These are phyloP conservation scores for Anas platyrhynchos DNA, from an alignment of 2,113 vertebrate species.

Conservation along the genomic window DNA sequence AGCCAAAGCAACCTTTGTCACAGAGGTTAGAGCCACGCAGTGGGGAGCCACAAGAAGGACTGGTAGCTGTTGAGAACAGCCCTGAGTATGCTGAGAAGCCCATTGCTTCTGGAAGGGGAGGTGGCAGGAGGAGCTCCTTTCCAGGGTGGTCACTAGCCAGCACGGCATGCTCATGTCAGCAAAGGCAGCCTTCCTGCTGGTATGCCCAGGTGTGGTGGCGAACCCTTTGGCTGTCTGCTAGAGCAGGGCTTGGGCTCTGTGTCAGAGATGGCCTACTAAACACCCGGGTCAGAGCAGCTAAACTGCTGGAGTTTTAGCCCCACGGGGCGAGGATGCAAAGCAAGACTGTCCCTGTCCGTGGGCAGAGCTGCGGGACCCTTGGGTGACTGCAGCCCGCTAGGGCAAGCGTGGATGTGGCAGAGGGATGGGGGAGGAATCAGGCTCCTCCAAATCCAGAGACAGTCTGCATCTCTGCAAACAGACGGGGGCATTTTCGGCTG, in stretches of 20 bases:
- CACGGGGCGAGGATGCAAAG: too few relatives aligned
- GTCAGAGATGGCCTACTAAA: too few relatives aligned
- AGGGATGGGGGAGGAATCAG: not conserved
- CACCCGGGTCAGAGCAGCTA: too few relatives aligned
- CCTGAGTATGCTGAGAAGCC: not conserved
- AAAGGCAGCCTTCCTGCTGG: too few relatives aligned
- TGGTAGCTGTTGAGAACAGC: not conserved
- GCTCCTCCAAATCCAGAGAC: not conserved
- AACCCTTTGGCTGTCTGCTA: too few relatives aligned
- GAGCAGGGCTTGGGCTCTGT: not conserved
- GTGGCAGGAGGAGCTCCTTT: too few relatives aligned
- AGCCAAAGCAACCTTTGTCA: not conserved
- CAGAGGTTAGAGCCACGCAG: not conserved
- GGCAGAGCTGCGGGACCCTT: not conserved
- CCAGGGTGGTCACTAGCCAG: too few relatives aligned
- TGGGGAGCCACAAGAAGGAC: not conserved
- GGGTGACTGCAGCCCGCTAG: not conserved
- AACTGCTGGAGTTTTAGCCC: too few relatives aligned
- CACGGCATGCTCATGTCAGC: too few relatives aligned
- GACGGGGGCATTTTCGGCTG: not conserved
- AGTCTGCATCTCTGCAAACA: not conserved
- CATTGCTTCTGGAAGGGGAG: too few relatives aligned
- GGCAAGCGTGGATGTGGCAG: not conserved
- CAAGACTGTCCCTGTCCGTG: accelerated
- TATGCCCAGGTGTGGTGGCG: too few relatives aligned